Base-by-base conservation (phyloP, 2,888 invertebrate species). In the Hirtodrosophila duncani region DNA sequence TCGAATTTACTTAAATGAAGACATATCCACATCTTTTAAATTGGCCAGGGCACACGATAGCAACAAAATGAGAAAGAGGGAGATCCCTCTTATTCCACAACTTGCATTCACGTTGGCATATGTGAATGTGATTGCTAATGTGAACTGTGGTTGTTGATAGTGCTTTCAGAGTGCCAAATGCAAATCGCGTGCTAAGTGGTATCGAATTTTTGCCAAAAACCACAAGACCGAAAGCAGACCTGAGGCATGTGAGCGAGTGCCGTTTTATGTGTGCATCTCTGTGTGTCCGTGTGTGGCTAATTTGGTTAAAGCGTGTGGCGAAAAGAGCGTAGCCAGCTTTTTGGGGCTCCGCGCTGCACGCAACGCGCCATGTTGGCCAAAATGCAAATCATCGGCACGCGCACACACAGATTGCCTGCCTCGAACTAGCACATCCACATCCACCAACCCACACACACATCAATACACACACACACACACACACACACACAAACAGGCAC, bases 301-400 rank as follows among this genome's bases (percentile, higher is more conserved):
- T 72, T 72, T 72, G 66, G 75, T 67, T 71, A 69, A 33, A 31
- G 31, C 31, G n/a, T n/a, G n/a, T n/a, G n/a, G n/a, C n/a, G n/a
- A 17, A 49, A 36, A 64, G 49, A 57, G 52, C 46, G 63, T 66
- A 59, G 66, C 68, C 61, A 48, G 63, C 52, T 66, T 68, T 59
- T 55, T 36, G 58, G 63, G 48, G 52, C 50, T 48, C 45, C 46
- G 63, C 27, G 56, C 51, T 61, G 66, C 71, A 72, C 71, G 71
- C 71, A 72, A 71, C 71, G 42, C 55, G 48, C 27, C 58, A 39
- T 30, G 65, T 67, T 37, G 36, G 51, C 63, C 65, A 52, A 63
- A 75, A 61, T 75, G 75, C 65, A 71, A 63, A 67, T 13, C 39
- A 37, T 49, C 51, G 51, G 49, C 49, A n/a, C n/a, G n/a, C n/a